A percentile compares a stretch with the other conserved stretches of the same genome.
Evolutionary conservation across 2,797 vertebrate genomes (phyloP).

Genomic region (Scleropages formosus): DNA sequence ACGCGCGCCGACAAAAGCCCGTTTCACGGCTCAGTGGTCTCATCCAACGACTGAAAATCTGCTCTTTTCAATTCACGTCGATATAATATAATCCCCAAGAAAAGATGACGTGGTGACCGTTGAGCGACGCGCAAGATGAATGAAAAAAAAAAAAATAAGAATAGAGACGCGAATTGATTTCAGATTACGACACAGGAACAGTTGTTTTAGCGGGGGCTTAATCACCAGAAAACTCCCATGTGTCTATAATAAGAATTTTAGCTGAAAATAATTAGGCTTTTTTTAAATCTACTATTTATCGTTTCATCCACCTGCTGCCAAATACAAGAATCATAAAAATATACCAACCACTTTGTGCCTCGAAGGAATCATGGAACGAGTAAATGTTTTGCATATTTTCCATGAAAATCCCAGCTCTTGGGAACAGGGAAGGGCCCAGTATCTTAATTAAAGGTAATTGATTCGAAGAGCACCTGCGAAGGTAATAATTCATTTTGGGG

Average conservation of each 20-base stretch:
- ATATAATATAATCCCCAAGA: slow-evolving; percentile 39
- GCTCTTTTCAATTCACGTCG: slow-evolving; percentile 51
- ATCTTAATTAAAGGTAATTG: slow-evolving; percentile 81
- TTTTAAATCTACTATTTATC: slow-evolving; percentile 19
- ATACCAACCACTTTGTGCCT: slow-evolving; percentile 18
- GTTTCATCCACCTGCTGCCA: slow-evolving; percentile 32
- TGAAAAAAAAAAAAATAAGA: slow-evolving; percentile 24
- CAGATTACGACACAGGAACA: slow-evolving; percentile 22
- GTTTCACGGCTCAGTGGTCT: slow-evolving; percentile 65
- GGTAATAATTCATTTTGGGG: slow-evolving; percentile 37
- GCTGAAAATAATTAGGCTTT: neutral
- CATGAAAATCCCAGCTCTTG: slow-evolving; percentile 65
- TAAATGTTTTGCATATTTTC: slow-evolving; percentile 58
- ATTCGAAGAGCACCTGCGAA: slow-evolving; percentile 80
- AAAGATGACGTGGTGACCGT: slow-evolving; percentile 41
- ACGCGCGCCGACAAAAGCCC: slow-evolving; percentile 73
- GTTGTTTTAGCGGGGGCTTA: slow-evolving; percentile 20
- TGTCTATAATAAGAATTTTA: slow-evolving; percentile 11
- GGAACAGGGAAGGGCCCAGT: slow-evolving; percentile 68
- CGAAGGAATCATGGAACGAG: slow-evolving; percentile 47
- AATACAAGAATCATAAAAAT: slow-evolving; percentile 19
- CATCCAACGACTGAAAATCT: slow-evolving; percentile 63
- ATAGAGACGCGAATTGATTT: slow-evolving; percentile 31
- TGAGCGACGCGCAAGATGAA: slow-evolving; percentile 35
- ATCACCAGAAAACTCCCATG: slow-evolving; percentile 17